These are phyloP conservation scores for Oreochromis grahami DNA, from an alignment of 2,797 vertebrate species.

Conservation along the genomic window DNA sequence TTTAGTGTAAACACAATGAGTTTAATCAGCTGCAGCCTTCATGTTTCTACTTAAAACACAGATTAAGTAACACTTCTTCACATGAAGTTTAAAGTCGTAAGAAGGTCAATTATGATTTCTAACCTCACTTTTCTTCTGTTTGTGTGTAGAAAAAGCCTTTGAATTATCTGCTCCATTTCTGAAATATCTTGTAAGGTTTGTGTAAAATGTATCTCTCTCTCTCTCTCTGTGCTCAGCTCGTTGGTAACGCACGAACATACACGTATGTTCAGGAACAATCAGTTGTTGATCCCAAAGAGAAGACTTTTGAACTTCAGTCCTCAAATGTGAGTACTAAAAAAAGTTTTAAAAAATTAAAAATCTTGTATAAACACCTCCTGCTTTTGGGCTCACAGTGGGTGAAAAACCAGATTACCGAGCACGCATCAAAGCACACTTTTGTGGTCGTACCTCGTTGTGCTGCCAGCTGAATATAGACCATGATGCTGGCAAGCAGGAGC, in stretches of 20 bases:
- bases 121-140: fast-evolving
- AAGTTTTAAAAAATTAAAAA: fast-evolving
- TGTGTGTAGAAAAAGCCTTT: background rate
- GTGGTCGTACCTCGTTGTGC: background rate
- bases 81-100: background rate
- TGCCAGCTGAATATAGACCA: background rate
- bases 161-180: background rate
- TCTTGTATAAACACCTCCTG: fast-evolving
- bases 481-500: background rate
- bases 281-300: conserved; percentile 86
- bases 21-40: background rate
- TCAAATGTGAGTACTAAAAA: conserved; percentile 84
- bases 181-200: background rate
- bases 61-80: background rate
- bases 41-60: background rate
- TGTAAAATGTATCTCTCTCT: background rate
- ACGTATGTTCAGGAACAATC: conserved; percentile 95
- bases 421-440: background rate
- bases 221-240: conserved; percentile 76
- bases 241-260: conserved; percentile 85
- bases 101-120: background rate
- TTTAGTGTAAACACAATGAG: background rate
- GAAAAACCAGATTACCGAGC: background rate
- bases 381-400: background rate
- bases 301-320: conserved; percentile 90